Evolutionary conservation across 2,113 vertebrate species (phyloP).

Genomic region (Perca fluviatilis): DNA sequence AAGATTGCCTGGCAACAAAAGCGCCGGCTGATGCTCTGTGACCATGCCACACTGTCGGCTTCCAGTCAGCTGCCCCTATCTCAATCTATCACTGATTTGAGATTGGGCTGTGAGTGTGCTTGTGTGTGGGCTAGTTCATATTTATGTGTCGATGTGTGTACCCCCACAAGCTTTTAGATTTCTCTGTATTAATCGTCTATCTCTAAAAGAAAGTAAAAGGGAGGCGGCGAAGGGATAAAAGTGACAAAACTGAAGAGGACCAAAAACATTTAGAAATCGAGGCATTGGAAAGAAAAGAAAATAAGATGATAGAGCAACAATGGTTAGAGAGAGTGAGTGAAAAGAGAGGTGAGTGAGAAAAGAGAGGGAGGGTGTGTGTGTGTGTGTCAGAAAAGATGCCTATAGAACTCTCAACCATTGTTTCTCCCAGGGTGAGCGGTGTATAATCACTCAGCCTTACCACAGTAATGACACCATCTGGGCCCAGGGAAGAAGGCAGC

Average conservation of each 20-base stretch:
- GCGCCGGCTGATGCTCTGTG: constrained; percentile 69
- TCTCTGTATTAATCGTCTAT: constrained; percentile 47
- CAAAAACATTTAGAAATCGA: not conserved
- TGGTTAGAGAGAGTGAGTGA: constrained; percentile 16
- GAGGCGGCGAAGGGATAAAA: not conserved
- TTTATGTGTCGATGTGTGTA: constrained; percentile 9
- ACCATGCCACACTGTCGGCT: constrained; percentile 65
- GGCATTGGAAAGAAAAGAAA: constrained; percentile 14
- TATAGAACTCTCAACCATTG: constrained; percentile 77
- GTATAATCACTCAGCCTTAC: constrained; percentile 86
- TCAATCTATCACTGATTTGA: constrained; percentile 48
- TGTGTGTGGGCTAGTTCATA: constrained; percentile 26
- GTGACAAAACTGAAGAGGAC: not conserved
- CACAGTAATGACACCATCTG: constrained; percentile 87
- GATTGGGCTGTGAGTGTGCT: constrained; percentile 34
- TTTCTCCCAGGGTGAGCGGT: constrained; percentile 78
- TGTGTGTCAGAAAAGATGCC: constrained; percentile 65
- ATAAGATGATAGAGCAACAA: constrained; percentile 14
- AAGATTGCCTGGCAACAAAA: constrained; percentile 76
- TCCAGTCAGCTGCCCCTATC: constrained; percentile 54
- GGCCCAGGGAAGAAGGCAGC: constrained; percentile 79
- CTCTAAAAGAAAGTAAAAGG: constrained; percentile 17
- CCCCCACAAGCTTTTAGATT: constrained; percentile 13
- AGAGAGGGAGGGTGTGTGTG: constrained; percentile 11
- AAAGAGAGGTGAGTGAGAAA: constrained; percentile 4